These are phyloP conservation scores for Notamacropus eugenii DNA, from an alignment of 2,797 vertebrate genomes.

Conservation along the genomic window DNA sequence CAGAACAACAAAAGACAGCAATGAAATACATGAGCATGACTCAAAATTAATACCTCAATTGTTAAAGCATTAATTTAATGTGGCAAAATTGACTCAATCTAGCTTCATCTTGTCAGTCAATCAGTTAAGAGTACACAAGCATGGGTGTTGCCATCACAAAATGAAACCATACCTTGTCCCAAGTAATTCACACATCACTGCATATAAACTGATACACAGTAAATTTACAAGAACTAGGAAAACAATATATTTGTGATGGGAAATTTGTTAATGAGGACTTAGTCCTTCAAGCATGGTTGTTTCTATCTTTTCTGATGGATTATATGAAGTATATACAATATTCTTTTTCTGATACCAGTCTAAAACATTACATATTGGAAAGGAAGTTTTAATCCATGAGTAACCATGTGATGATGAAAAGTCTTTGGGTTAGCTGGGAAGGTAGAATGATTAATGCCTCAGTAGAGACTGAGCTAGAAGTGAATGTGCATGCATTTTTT, in stretches of 20 bases:
- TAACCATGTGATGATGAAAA: background rate
- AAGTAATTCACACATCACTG: background rate
- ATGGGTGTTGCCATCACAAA: background rate
- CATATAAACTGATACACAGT: background rate
- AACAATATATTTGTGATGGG: background rate
- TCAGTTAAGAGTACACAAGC: background rate
- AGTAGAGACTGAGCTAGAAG: background rate
- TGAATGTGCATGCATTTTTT: background rate
- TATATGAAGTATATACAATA: background rate
- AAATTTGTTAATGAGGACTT: background rate
- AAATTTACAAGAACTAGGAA: background rate
- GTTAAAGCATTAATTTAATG: background rate
- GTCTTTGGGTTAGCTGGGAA: background rate
- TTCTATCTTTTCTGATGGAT: background rate
- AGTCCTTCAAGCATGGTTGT: background rate
- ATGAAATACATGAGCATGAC: background rate
- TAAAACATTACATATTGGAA: background rate
- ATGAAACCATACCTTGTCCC: background rate
- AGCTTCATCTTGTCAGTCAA: background rate
- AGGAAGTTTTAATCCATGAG: background rate
- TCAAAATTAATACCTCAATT: background rate
- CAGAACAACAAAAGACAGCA: background rate
- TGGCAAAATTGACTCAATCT: background rate
- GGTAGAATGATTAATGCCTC: background rate
- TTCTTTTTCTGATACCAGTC: background rate